phyloP scores from a whole-genome alignment of 2,888 invertebrate genomes.

The Myopa testacea region DNA sequence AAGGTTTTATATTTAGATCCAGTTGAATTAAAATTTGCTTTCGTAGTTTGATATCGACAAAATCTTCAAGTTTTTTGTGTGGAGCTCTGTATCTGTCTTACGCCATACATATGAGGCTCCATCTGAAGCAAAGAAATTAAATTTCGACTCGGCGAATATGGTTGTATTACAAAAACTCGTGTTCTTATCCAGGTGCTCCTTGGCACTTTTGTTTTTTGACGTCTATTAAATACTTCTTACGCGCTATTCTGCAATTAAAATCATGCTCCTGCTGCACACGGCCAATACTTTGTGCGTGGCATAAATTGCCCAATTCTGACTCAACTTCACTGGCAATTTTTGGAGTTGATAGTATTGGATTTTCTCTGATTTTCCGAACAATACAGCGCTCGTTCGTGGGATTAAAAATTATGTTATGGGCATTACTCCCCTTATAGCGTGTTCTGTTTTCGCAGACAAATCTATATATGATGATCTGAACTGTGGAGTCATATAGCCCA shows the following conservation, averaged over 20 bases:
- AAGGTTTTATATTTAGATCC: too few species aligned
- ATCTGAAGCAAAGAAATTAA: constrained; percentile 40
- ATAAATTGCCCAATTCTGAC: constrained; percentile 34
- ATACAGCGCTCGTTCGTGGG: constrained; percentile 36
- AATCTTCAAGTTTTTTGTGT: not conserved
- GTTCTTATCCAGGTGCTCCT: constrained; percentile 6
- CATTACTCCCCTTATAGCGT: constrained; percentile 38
- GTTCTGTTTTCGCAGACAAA: constrained; percentile 39
- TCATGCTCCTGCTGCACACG: constrained; percentile 40
- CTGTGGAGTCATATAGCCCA: constrained; percentile 35
- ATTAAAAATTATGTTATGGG: constrained; percentile 39
- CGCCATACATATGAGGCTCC: not conserved
- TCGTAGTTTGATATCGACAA: too few species aligned
- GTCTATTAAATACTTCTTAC: constrained; percentile 43
- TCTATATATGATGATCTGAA: constrained; percentile 39
- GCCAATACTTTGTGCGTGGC: constrained; percentile 39
- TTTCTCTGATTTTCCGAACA: constrained; percentile 43
- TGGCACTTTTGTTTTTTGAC: constrained; percentile 13
- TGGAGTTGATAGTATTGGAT: constrained; percentile 43
- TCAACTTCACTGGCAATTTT: constrained; percentile 39
- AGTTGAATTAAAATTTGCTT: too few species aligned
- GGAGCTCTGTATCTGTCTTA: not conserved
- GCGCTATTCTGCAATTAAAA: constrained; percentile 41
- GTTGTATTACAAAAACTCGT: constrained; percentile 25
- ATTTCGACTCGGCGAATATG: constrained; percentile 42